A percentile compares a stretch with the other conserved stretches of the same genome.
Conservation (phyloP, 2,113 vertebrate genomes). For the Leucopternis melanops region DNA sequence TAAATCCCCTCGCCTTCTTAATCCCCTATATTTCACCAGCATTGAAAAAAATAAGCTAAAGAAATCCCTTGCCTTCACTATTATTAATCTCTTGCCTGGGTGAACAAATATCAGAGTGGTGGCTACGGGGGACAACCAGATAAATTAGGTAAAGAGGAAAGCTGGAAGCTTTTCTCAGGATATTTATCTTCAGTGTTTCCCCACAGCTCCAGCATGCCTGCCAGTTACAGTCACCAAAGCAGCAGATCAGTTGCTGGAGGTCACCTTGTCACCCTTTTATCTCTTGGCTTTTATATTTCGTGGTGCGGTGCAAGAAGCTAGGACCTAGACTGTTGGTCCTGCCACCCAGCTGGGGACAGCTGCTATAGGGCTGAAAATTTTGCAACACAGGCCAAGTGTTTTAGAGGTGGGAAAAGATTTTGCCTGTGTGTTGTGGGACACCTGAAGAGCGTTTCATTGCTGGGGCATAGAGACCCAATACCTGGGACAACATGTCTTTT, state of each 20-base stretch:
- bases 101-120: neutral
- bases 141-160: neutral
- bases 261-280: neutral
- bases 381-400: neutral
- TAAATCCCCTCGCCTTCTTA: neutral
- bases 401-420: neutral
- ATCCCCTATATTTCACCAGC: neutral
- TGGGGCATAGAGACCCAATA: rapidly evolving
- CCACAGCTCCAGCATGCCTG: neutral
- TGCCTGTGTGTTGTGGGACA: neutral
- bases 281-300: neutral
- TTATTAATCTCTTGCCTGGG: neutral
- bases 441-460: neutral
- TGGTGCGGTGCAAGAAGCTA: neutral
- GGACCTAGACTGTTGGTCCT: neutral
- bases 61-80: neutral
- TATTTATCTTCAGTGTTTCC: neutral
- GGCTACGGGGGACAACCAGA: neutral
- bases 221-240: neutral
- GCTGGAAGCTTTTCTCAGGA: neutral
- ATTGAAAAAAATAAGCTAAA: neutral
- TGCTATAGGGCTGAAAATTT: rapidly evolving
- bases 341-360: neutral
- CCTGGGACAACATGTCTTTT: neutral
- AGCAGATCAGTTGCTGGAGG: neutral